Evolutionary conservation across 2,797 vertebrate genomes (phyloP).

Genomic region (Emydoidea blandingii): DNA sequence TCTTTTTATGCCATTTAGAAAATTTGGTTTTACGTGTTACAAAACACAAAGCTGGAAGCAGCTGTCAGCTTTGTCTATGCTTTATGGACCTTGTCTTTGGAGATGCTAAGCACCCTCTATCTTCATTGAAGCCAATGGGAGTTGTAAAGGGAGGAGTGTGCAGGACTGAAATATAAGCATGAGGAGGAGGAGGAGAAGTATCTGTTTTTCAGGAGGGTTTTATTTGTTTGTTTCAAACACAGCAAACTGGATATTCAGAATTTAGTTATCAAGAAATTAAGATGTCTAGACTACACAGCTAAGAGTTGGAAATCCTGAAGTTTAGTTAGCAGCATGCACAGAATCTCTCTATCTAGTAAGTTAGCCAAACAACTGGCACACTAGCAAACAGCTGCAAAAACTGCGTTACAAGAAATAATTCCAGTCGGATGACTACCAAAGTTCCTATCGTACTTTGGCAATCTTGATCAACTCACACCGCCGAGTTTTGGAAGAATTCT

Average conservation of each 20-base stretch:
- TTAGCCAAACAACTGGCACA: rapidly evolving
- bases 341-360: rapidly evolving
- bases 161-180: rapidly evolving
- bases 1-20: neutral
- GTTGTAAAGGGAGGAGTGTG: neutral
- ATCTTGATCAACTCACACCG: neutral
- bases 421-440: neutral
- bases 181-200: neutral
- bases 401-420: rapidly evolving
- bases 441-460: neutral
- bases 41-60: neutral
- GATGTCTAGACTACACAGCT: neutral
- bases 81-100: neutral
- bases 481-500: neutral
- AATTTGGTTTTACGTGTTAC: neutral
- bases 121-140: too few species aligned
- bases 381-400: neutral
- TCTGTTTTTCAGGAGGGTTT: too few species aligned
- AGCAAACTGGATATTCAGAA: neutral
- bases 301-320: neutral
- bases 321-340: rapidly evolving
- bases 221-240: neutral
- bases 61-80: neutral
- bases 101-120: neutral
- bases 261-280: neutral